Base-by-base conservation (phyloP, 1,140 invertebrate species). In the Berghia stephanieae region DNA sequence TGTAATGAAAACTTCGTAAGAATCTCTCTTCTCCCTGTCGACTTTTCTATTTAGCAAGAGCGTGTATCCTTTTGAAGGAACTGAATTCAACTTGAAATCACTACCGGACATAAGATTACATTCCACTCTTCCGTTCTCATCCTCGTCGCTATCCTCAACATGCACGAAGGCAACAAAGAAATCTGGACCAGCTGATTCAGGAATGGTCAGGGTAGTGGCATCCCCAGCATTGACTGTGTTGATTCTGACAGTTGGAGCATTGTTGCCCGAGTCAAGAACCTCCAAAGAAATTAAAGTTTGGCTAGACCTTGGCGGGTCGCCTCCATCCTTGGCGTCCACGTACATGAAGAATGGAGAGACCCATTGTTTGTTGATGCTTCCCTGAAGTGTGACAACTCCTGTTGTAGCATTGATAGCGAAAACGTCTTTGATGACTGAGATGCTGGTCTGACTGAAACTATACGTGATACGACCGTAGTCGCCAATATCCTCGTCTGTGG, bases 271-370 rank as follows among this genome's bases (percentile, higher is more conserved):
- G 69, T 85, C 83, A 34, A 82, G 70, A 4, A 82, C 73, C 42
- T 74, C 96, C 0, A 98, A 95, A 6, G 95, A 97, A 0, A 98
- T 95, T 88, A 97, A 97, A 21, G 96, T 95, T 63, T 96, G 91
- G 4, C 95, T 96, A 85, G 96, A 95, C 89, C 97, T 95, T 40
- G 95, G 90, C 0, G 96, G 96, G 13, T 93, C 93, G 0, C 96
- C 96, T 81, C 97, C 95, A 90, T 99, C 97, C 63, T 95, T 91
- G 6, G 96, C 96, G 85, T 96, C 96, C 0, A 98, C 95, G 0
- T 96, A 97, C 83, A 98, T 95, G 8, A 69, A 57, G 66, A 81
- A 81, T 6, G 73, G 75, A 3, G 69, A 71, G 6, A 10, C 69
- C 1, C 18, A 38, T 24, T 31, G n/a, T 36, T 44, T 2, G 74